Conservation (phyloP, 1,140 invertebrate genomes). For the Papilio machaon region DNA sequence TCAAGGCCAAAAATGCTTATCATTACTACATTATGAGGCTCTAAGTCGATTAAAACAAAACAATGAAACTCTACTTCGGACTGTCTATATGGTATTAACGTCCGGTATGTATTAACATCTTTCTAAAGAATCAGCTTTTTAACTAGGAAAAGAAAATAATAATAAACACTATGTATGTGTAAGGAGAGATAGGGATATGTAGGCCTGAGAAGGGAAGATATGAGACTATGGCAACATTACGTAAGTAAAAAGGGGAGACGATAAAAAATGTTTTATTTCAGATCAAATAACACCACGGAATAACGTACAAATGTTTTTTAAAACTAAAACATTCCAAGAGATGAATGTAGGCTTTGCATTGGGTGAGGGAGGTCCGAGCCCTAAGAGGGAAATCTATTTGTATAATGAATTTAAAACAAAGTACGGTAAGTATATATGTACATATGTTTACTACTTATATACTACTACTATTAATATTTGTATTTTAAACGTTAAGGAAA, state of each 20-base stretch:
- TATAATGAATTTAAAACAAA: constrained; percentile 16
- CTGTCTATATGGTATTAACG: neutral
- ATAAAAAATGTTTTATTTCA: constrained; percentile 1
- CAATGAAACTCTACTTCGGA: neutral
- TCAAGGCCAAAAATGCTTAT: neutral
- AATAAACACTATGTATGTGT: too few relatives aligned
- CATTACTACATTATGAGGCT: constrained; percentile 1
- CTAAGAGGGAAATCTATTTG: neutral
- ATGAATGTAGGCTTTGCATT: constrained; percentile 21
- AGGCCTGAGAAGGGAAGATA: too few relatives aligned
- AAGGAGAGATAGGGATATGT: too few relatives aligned
- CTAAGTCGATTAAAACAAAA: neutral
- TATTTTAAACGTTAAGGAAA: too few relatives aligned
- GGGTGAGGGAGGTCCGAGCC: neutral
- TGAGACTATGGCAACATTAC: too few relatives aligned
- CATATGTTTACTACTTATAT: too few relatives aligned
- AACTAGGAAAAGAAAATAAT: too few relatives aligned
- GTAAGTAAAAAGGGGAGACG: too few relatives aligned
- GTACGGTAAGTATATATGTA: neutral
- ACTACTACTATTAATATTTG: too few relatives aligned
- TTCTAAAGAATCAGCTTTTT: too few relatives aligned
- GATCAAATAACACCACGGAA: neutral
- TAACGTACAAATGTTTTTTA: neutral
- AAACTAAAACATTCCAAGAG: neutral
- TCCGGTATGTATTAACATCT: neutral